These are phyloP conservation scores for Sclerurus mexicanus DNA, from an alignment of 2,113 vertebrate species.

Conservation along the genomic window DNA sequence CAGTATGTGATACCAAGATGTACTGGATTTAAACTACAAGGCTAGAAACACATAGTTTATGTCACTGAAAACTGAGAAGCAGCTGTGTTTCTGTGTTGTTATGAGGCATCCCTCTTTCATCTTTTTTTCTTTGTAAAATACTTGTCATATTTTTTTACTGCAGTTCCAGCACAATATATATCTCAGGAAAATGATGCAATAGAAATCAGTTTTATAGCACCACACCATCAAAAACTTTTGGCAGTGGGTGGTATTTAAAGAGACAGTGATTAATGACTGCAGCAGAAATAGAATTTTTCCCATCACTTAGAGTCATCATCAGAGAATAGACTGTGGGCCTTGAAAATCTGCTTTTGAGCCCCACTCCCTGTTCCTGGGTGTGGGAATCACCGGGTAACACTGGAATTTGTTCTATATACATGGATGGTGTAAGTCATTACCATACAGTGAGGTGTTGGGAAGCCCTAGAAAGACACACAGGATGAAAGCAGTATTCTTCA, in stretches of 20 bases:
- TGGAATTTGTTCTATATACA: neutral
- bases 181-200: neutral
- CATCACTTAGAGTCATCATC: neutral
- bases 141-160: neutral
- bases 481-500: neutral
- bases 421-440: neutral
- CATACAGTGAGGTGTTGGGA: neutral
- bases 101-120: neutral
- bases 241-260: neutral
- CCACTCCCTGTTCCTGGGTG: neutral
- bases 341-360: neutral
- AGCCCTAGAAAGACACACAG: neutral
- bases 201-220: neutral
- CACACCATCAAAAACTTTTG: neutral
- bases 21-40: neutral
- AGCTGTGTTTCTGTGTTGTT: neutral
- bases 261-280: neutral
- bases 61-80: neutral
- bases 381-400: neutral
- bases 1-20: neutral
- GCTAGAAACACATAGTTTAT: neutral
- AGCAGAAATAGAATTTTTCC: neutral
- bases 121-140: neutral
- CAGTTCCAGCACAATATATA: neutral
- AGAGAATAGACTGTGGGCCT: neutral